A percentile compares a stretch with the other conserved stretches of the same genome.
These are phyloP conservation scores for Tetramorium alpestre DNA, from an alignment of 1,140 invertebrate genomes.

Conservation along the genomic window DNA sequence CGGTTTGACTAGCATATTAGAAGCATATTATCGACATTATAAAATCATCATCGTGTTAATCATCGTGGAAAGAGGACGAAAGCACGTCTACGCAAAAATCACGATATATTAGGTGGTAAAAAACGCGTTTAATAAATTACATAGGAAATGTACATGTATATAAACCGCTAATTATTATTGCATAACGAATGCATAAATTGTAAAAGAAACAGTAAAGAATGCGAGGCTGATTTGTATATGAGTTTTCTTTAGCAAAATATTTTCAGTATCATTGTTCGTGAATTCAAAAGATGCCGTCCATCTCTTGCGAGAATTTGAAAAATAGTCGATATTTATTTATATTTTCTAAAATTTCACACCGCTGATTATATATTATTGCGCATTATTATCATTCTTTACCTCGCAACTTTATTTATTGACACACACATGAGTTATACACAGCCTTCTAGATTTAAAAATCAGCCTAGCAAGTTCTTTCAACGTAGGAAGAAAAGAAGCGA, in stretches of 20 bases:
- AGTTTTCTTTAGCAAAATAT: conserved; percentile 61
- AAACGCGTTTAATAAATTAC: conserved; percentile 79
- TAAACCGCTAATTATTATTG: conserved; percentile 66
- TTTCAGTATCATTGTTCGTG: not conserved
- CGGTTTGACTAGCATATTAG: conserved; percentile 83
- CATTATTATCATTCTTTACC: conserved; percentile 33
- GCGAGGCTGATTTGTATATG: conserved; percentile 69
- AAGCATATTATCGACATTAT: conserved; percentile 76
- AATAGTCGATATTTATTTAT: conserved; percentile 19
- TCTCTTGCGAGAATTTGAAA: conserved; percentile 15
- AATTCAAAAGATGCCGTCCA: conserved; percentile 6
- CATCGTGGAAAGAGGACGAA: conserved; percentile 41
- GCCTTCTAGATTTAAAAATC: conserved; percentile 71
- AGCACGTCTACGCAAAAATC: conserved; percentile 60
- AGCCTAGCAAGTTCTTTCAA: conserved; percentile 64
- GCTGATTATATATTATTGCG: conserved; percentile 22
- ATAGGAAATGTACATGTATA: conserved; percentile 68
- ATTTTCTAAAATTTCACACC: not conserved
- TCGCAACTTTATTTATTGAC: conserved; percentile 22
- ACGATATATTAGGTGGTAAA: conserved; percentile 61
- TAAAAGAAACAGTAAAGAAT: conserved; percentile 61
- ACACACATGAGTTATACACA: conserved; percentile 51
- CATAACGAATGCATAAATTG: conserved; percentile 42
- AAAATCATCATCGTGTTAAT: conserved; percentile 72
- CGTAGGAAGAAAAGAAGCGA: conserved; percentile 21